These are phyloP conservation scores for Leptoclinus maculatus DNA, from an alignment of 2,797 vertebrate species.

Conservation along the genomic window DNA sequence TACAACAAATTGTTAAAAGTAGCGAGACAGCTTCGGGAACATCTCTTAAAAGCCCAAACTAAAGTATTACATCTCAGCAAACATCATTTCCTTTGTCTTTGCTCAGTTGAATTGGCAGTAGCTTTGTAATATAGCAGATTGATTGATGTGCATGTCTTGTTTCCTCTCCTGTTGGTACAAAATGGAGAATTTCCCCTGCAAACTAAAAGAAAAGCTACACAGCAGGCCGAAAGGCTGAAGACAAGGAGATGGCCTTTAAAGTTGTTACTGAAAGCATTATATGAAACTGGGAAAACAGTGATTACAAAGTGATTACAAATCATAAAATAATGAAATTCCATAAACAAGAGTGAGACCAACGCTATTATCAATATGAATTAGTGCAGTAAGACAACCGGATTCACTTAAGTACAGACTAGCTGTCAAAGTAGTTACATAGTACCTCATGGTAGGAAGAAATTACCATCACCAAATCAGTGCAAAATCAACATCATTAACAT, in stretches of 20 bases:
- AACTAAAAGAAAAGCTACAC: neutral
- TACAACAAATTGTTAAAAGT: constrained; percentile 29
- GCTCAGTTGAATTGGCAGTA: constrained; percentile 38
- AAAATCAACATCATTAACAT: neutral
- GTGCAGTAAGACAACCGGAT: neutral
- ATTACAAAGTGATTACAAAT: neutral
- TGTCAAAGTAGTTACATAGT: neutral
- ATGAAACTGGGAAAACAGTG: neutral
- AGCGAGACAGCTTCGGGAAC: neutral
- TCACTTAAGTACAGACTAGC: neutral
- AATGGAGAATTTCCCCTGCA: neutral
- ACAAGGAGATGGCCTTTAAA: neutral
- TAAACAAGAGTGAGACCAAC: neutral
- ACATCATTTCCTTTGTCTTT: constrained; percentile 36
- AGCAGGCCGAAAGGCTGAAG: neutral
- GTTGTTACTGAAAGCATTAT: neutral
- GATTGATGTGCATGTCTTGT: constrained; percentile 31
- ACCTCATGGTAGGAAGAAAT: neutral
- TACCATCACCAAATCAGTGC: neutral
- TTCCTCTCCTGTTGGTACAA: neutral
- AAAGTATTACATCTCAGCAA: constrained; percentile 32
- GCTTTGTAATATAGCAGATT: constrained; percentile 18
- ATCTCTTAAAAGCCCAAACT: constrained; percentile 27
- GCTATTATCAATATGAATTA: neutral
- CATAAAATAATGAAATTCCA: neutral